Evolutionary conservation across 2,113 vertebrate species (phyloP).

Genomic region (Galeopterus variegatus): DNA sequence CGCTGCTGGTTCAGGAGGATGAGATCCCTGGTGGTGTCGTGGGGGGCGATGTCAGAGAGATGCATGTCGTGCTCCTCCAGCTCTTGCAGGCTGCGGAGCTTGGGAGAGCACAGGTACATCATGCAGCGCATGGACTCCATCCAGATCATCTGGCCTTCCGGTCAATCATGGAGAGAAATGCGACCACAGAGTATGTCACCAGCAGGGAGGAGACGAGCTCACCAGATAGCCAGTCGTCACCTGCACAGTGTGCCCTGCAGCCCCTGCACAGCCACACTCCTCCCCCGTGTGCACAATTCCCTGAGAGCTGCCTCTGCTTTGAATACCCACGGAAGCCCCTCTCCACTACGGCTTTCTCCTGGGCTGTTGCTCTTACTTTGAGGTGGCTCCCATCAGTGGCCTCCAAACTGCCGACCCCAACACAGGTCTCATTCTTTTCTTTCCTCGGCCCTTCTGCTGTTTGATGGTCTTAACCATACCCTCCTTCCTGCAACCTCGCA

Average conservation of each 20-base stretch:
- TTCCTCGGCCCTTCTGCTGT: background rate
- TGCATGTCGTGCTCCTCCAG: constrained; percentile 87
- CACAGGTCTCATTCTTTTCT: background rate
- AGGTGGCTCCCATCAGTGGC: background rate
- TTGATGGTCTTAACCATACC: no score
- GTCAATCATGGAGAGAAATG: background rate
- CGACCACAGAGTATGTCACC: background rate
- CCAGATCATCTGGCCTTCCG: constrained; percentile 89
- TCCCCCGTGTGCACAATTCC: background rate
- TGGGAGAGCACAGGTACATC: constrained; percentile 87
- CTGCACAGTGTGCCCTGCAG: fast-evolving
- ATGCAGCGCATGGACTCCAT: constrained; percentile 86
- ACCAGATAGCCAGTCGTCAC: background rate
- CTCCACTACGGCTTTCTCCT: background rate
- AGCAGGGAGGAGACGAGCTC: fast-evolving
- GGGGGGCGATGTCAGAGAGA: constrained; percentile 87
- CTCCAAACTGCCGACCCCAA: background rate
- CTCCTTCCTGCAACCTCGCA: background rate
- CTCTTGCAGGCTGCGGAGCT: constrained; percentile 88
- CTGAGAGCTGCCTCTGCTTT: background rate
- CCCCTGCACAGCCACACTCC: no score
- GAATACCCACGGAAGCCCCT: background rate
- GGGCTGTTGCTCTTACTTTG: background rate
- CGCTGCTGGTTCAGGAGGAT: constrained; percentile 90
- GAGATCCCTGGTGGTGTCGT: constrained; percentile 87